Evolutionary conservation across 2,888 invertebrate genomes (phyloP), one percentile per base, ranked within the genome.

Genomic region (Melanostoma mellinum): DNA sequence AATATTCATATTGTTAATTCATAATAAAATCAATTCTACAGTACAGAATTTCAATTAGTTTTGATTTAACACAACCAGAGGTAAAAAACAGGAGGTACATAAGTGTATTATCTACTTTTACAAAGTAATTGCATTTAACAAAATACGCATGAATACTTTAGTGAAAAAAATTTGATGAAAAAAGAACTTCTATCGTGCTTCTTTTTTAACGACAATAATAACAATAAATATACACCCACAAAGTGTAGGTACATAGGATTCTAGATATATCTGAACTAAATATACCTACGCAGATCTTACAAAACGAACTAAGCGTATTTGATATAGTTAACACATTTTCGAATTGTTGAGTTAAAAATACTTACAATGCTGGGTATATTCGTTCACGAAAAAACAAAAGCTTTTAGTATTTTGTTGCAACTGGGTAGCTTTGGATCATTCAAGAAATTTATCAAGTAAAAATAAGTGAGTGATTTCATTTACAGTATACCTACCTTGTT

Each of bases 361-460:
- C 69, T 48, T 71, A 71, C 65, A 69, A 71, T 68, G 63, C 38
- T 55, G 60, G 84, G 84, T 84, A 79, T 36, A 65, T 67, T 79
- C 50, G 65, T 60, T 60, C 65, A 67, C n/a, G 53, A 71, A 42
- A 73, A 65, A 79, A 67, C 52, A 60, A 69, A 75, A 79, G 84
- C 69, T 84, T 79, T 84, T 79, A 84, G 84, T 84, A 79, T 84
- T 84, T 84, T 61, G 60, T 75, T 75, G 79, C 78, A 84, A 79
- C 71, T 79, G 74, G 69, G 74, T 75, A 84, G 79, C 65, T 84
- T 79, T 65, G 78, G 84, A 78, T 74, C 84, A 71, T 71, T 69
- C n/a, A 68, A 68, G 36, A 73, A 56, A 40, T 74, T 63, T 68
- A 74, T 63, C 67, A 56, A 55, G 36, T 35, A 48, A 38, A 65